Evolutionary conservation across 2,113 vertebrate genomes (phyloP).

Genomic region (Raja brachyura): DNA sequence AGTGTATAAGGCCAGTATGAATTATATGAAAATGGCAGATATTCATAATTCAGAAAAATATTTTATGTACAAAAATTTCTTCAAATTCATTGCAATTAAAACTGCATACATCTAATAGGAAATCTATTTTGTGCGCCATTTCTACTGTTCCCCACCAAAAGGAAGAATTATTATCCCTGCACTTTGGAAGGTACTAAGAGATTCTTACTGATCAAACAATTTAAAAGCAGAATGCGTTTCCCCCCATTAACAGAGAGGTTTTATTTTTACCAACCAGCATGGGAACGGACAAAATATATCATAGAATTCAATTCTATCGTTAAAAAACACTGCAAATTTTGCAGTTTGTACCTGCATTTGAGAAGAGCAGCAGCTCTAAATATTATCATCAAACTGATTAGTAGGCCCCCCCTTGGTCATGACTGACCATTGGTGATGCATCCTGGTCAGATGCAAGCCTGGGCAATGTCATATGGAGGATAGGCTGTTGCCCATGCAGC

Average conservation of each 20-base stretch:
- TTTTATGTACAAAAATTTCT: neutral
- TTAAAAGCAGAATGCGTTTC: neutral
- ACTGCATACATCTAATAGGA: neutral
- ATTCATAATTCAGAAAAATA: constrained; percentile 19
- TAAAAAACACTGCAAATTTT: neutral
- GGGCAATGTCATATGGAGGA: no score
- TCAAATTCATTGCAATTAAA: neutral
- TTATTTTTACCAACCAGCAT: neutral
- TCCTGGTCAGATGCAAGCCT: no score
- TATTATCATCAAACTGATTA: neutral
- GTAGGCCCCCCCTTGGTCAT: no score
- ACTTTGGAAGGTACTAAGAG: neutral
- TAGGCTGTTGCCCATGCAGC: no score
- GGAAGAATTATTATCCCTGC: neutral
- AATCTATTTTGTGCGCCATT: neutral
- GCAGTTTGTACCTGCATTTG: neutral
- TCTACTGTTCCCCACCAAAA: neutral
- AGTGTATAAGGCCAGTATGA: neutral
- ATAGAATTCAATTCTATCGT: neutral
- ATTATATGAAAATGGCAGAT: neutral
- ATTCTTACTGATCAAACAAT: neutral
- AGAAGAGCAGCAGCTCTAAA: neutral
- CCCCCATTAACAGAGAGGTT: neutral
- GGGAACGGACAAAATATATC: neutral
- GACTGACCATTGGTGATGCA: no score